A percentile compares a stretch with the other conserved stretches of the same genome.
These are phyloP conservation scores for Xyrichtys novacula DNA, from an alignment of 2,797 vertebrate species.

Conservation along the genomic window DNA sequence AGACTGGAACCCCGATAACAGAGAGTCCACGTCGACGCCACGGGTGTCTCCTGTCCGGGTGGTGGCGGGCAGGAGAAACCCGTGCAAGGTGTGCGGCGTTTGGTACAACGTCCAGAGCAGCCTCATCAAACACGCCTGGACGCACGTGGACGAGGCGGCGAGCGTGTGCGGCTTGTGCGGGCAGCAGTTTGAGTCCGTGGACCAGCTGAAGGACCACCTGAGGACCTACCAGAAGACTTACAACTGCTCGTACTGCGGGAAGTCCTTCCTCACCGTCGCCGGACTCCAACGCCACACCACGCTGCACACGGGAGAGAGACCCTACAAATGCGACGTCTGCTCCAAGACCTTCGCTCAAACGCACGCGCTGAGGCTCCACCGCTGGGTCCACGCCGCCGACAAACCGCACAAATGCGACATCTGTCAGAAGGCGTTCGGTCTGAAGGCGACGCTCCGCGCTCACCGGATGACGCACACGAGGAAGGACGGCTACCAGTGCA, in stretches of 20 bases:
- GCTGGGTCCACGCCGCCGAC: slow-evolving; percentile 38
- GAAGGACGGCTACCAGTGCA: slow-evolving; percentile 27
- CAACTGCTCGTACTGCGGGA: slow-evolving; percentile 39
- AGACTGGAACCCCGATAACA: slow-evolving; percentile 30
- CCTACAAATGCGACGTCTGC: slow-evolving; percentile 40
- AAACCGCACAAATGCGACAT: slow-evolving; percentile 49
- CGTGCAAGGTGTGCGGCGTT: slow-evolving; percentile 47
- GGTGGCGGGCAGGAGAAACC: neutral
- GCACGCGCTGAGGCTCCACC: slow-evolving; percentile 28
- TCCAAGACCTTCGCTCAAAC: slow-evolving; percentile 29
- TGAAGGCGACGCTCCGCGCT: slow-evolving; percentile 38
- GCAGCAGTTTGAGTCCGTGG: neutral
- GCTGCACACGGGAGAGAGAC: slow-evolving; percentile 6
- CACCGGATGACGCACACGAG: slow-evolving; percentile 23
- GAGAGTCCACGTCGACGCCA: rapidly evolving
- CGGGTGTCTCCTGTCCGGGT: too few species aligned
- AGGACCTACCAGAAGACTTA: slow-evolving; percentile 35
- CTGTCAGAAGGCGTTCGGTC: slow-evolving; percentile 35
- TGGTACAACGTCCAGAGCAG: slow-evolving; percentile 24
- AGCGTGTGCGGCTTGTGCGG: slow-evolving; percentile 49
- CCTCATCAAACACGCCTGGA: slow-evolving; percentile 60
- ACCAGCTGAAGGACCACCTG: slow-evolving; percentile 32
- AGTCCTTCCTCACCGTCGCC: slow-evolving; percentile 32
- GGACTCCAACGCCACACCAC: slow-evolving; percentile 36
- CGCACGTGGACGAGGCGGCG: slow-evolving; percentile 29